Evolutionary conservation across 1,140 invertebrate species (phyloP).

Genomic region (Drosophila murphyi): DNA sequence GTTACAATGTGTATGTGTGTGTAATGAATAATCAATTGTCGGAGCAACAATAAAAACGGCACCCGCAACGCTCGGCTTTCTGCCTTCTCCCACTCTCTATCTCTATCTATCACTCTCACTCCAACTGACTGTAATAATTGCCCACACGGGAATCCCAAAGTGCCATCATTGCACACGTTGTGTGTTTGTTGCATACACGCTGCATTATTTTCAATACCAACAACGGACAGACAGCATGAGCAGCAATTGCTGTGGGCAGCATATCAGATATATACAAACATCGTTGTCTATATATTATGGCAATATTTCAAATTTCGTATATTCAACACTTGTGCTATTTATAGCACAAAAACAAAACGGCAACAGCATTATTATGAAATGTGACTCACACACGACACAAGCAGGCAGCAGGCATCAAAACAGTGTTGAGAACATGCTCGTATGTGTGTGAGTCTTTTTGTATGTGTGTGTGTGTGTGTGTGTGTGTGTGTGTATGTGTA

Average conservation of each 20-base stretch:
- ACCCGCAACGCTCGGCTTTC: conserved; percentile 16
- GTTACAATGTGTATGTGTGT: conserved; percentile 28
- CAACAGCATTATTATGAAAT: conserved; percentile 38
- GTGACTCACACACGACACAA: conserved; percentile 38
- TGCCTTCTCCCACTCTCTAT: neutral
- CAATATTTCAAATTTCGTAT: conserved; percentile 64
- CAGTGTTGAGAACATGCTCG: conserved; percentile 24
- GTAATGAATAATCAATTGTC: conserved; percentile 77
- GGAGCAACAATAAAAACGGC: conserved; percentile 43
- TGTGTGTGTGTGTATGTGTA: neutral
- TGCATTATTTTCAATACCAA: conserved; percentile 26
- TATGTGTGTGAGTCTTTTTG: no score
- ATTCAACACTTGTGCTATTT: conserved; percentile 64
- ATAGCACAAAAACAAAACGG: conserved; percentile 42
- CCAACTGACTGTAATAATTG: conserved; percentile 51
- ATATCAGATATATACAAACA: conserved; percentile 35
- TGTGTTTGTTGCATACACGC: conserved; percentile 4
- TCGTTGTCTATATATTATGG: conserved; percentile 46
- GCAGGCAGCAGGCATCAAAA: conserved; percentile 8
- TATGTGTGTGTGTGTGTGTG: neutral
- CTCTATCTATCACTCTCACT: conserved; percentile 1
- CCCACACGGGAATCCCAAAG: conserved; percentile 77
- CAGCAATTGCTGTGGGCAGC: conserved; percentile 2
- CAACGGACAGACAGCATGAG: conserved; percentile 21
- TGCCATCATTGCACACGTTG: conserved; percentile 48